Evolutionary conservation across 64 coral and sea anemone genomes (phyloP).

Genomic region (Actinia tenebrosa): DNA sequence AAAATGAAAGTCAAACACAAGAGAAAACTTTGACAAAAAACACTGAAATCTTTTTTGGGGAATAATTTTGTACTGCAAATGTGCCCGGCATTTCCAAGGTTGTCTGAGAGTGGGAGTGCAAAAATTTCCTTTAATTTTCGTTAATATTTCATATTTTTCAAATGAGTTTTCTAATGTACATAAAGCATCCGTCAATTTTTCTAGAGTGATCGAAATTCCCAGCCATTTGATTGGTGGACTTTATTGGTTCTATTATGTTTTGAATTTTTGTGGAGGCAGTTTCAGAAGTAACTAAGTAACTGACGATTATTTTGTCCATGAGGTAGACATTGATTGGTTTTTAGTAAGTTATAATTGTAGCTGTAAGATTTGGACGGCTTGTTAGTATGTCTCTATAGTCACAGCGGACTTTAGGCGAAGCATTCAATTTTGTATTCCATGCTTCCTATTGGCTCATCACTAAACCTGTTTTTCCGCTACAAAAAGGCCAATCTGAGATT

Average conservation of each 20-base stretch:
- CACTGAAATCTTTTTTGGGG: neutral
- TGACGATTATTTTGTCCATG: neutral
- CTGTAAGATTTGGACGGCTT: neutral
- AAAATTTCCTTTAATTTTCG: slow-evolving; percentile 1
- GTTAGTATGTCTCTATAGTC: slow-evolving; percentile 1
- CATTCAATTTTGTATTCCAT: neutral
- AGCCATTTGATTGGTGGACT: neutral
- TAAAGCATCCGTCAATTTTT: neutral
- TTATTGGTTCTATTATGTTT: neutral
- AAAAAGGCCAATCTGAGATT: neutral
- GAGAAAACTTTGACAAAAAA: neutral
- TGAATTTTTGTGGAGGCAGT: slow-evolving; percentile 1
- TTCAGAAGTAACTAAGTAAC: neutral
- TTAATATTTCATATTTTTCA: slow-evolving; percentile 16
- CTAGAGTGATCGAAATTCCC: neutral
- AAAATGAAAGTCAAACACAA: no score
- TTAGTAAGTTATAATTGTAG: neutral
- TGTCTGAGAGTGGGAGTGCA: neutral
- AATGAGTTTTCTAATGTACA: neutral
- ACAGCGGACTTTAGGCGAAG: neutral
- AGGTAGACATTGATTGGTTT: neutral
- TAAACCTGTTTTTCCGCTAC: neutral
- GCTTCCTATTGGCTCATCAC: neutral
- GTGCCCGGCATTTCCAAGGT: neutral
- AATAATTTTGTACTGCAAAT: neutral